phyloP scores from a whole-genome alignment of 2,888 invertebrate species.

The Dyspetes luteomarginatus region DNA sequence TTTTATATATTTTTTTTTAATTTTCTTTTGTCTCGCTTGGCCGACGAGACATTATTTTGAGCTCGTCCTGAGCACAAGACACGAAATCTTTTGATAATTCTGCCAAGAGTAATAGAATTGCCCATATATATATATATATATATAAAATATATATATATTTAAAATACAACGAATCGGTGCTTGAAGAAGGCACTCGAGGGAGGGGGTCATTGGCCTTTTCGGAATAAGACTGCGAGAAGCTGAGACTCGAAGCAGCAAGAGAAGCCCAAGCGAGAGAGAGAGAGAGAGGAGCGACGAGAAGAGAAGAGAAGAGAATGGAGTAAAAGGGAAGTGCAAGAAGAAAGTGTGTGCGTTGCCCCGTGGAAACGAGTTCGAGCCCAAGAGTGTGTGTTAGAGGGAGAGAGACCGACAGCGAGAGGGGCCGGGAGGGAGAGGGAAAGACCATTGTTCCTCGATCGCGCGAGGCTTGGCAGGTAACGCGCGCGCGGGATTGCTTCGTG shows the following conservation, averaged over 20 bases:
- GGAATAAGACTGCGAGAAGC: slow-evolving; percentile 45
- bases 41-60: not conserved
- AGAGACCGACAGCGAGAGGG: slow-evolving; percentile 57
- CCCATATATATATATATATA: too few species aligned
- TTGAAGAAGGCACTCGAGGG: slow-evolving; percentile 1
- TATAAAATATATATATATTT: not conserved
- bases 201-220: slow-evolving; percentile 60
- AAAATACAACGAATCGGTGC: slow-evolving; percentile 34
- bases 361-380: slow-evolving; percentile 57
- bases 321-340: slow-evolving; percentile 32
- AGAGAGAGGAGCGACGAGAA: slow-evolving; percentile 53
- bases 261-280: slow-evolving; percentile 40
- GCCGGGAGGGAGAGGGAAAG: slow-evolving; percentile 62
- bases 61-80: not conserved
- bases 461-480: slow-evolving; percentile 48
- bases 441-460: slow-evolving; percentile 61
- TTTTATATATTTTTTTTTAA: not conserved
- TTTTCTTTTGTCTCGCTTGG: not conserved
- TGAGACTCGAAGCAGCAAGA: slow-evolving; percentile 25
- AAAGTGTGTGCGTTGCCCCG: slow-evolving; percentile 55
- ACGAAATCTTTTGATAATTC: not conserved
- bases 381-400: slow-evolving; percentile 64
- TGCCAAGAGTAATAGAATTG: not conserved
- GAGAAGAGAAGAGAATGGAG: slow-evolving; percentile 31
- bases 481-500: slow-evolving; percentile 50